Evolutionary conservation across 2,888 invertebrate genomes (phyloP).

Genomic region (Torymus aiolomorphi): DNA sequence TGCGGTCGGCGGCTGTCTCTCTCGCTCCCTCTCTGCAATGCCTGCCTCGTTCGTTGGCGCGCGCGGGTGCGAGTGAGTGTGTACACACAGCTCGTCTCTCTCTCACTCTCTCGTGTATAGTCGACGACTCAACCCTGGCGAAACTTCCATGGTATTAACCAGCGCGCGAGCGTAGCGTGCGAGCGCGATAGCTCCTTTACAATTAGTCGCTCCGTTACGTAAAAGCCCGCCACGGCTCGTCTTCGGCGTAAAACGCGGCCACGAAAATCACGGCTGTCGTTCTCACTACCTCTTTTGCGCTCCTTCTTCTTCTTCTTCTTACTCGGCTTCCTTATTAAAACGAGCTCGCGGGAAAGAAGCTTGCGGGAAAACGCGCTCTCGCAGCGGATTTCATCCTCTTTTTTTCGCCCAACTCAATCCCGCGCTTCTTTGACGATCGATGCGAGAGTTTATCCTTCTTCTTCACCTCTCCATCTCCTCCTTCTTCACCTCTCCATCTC

Average conservation of each 20-base stretch:
- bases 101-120: constrained; percentile 2
- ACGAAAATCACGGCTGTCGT: constrained; percentile 48
- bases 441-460: constrained; percentile 37
- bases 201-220: constrained; percentile 74
- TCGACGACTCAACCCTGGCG: constrained; percentile 56
- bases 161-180: constrained; percentile 64
- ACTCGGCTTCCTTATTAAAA: constrained; percentile 44
- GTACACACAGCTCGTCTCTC: background rate
- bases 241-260: constrained; percentile 47
- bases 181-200: constrained; percentile 75
- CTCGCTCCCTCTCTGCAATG: constrained; percentile 6
- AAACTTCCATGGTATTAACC: constrained; percentile 72
- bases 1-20: constrained; percentile 28
- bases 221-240: constrained; percentile 67
- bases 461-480: background rate
- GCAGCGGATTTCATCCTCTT: constrained; percentile 15
- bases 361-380: constrained; percentile 23
- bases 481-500: background rate
- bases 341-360: constrained; percentile 40
- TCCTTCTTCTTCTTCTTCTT: constrained; percentile 41
- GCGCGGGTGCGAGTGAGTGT: background rate
- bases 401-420: constrained; percentile 6
- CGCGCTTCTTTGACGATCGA: constrained; percentile 41
- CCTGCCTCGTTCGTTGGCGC: no score
- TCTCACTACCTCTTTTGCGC: constrained; percentile 27